phyloP scores from a whole-genome alignment of 2,888 invertebrate species.

The Agriopis leucophaearia region DNA sequence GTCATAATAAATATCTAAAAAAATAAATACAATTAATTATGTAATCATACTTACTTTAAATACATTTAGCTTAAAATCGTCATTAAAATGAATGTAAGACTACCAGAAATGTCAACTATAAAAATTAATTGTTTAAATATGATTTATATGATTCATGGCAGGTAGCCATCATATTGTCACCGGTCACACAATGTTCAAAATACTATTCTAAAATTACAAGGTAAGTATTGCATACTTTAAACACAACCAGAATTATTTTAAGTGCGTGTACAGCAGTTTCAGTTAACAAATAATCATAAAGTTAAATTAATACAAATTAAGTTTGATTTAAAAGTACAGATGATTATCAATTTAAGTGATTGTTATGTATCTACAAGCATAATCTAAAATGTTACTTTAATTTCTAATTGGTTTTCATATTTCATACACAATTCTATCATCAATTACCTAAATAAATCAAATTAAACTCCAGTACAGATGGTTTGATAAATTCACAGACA shows the following conservation, averaged over 20 bases:
- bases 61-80: constrained; percentile 2
- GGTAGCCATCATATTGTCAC: constrained; percentile 19
- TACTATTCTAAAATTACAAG: constrained; percentile 9
- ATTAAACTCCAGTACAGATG: background rate
- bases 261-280: constrained; percentile 40
- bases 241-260: constrained; percentile 50
- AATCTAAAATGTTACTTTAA: constrained; percentile 7
- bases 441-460: constrained; percentile 6
- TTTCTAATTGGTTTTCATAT: constrained; percentile 9
- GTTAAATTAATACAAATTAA: constrained; percentile 22
- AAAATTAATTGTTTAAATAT: constrained; percentile 11
- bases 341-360: constrained; percentile 15
- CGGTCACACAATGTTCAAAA: constrained; percentile 6
- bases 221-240: constrained; percentile 43
- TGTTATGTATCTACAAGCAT: constrained; percentile 13
- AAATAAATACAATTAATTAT: constrained; percentile 12
- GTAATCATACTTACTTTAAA: constrained; percentile 6
- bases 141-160: constrained; percentile 30
- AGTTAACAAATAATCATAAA: constrained; percentile 9
- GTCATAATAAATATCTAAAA: constrained; percentile 11
- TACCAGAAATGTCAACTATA: background rate
- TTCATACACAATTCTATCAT: constrained; percentile 6
- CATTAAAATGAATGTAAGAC: constrained; percentile 1
- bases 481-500: background rate
- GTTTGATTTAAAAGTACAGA: constrained; percentile 18